Percentiles rank a stretch among this genome's conserved stretches.
phyloP scores from a whole-genome alignment of 2,797 vertebrate species.

The Hirundo rustica region DNA sequence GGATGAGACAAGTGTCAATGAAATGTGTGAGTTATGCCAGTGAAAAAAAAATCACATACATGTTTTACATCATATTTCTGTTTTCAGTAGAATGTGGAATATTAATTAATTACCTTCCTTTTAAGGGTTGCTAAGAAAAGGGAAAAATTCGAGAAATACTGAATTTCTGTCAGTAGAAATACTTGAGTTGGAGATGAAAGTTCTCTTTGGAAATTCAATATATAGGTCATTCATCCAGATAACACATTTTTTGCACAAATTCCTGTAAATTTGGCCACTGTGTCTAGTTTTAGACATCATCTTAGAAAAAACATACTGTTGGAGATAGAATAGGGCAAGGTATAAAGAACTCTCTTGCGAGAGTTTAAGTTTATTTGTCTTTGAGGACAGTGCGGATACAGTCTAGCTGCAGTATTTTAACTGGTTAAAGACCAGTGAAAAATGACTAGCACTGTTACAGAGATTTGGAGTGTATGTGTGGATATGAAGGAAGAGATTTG shows the following conservation, averaged over 20 bases:
- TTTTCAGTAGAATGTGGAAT: background rate
- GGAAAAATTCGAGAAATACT: background rate
- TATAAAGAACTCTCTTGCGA: background rate
- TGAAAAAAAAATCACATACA: background rate
- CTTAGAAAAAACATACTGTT: background rate
- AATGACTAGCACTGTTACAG: background rate
- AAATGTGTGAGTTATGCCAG: background rate
- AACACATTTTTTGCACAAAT: background rate
- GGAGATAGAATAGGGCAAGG: background rate
- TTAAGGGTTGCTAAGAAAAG: background rate
- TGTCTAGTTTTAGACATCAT: background rate
- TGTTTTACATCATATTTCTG: background rate
- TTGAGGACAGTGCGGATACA: background rate
- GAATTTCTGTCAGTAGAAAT: background rate
- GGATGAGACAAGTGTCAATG: background rate
- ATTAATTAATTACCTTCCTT: background rate
- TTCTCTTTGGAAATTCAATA: background rate
- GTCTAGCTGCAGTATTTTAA: background rate
- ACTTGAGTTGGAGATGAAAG: background rate
- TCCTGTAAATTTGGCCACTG: background rate
- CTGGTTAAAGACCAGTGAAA: background rate
- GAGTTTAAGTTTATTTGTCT: background rate
- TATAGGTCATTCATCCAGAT: background rate
- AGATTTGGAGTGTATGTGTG: background rate
- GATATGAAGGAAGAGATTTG: background rate